Evolutionary conservation across 2,113 vertebrate species (phyloP).

Genomic region (Ptilonorhynchus violaceus): DNA sequence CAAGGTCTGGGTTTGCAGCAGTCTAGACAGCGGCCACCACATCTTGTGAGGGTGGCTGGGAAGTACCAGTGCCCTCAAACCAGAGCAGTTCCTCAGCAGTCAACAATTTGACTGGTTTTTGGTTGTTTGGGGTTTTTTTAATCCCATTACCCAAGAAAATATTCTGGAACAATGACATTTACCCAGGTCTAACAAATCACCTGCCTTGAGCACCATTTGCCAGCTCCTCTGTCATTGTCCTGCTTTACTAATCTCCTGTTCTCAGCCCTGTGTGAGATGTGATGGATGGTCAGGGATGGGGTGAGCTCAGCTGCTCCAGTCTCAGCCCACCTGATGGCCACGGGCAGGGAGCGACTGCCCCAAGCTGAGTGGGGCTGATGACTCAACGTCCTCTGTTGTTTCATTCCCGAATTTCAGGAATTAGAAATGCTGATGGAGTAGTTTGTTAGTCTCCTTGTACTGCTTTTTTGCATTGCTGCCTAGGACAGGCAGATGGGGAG

Average conservation of each 20-base stretch:
- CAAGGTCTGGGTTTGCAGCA: not conserved
- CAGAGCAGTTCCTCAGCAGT: not conserved
- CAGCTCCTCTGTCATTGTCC: not conserved
- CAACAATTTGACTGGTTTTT: not conserved
- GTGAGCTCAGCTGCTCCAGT: not conserved
- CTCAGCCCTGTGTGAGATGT: not conserved
- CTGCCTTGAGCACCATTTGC: not conserved
- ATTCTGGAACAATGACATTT: not conserved
- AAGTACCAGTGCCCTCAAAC: not conserved
- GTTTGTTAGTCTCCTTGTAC: not conserved
- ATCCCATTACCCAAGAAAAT: not conserved
- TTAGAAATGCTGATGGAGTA: not conserved
- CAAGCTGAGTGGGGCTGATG: not conserved
- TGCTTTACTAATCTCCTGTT: not conserved
- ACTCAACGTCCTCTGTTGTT: not conserved
- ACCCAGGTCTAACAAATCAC: not conserved
- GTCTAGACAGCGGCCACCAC: not conserved
- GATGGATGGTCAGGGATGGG: not conserved
- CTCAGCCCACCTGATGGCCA: not conserved
- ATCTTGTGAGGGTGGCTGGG: not conserved
- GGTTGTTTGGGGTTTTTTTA: not conserved
- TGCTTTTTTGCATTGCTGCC: not conserved
- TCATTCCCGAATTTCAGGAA: not conserved
- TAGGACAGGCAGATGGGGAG: not conserved
- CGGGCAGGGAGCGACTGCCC: not conserved